These are phyloP conservation scores for Drosophila putrida DNA, from an alignment of 2,888 invertebrate genomes.

Conservation along the genomic window DNA sequence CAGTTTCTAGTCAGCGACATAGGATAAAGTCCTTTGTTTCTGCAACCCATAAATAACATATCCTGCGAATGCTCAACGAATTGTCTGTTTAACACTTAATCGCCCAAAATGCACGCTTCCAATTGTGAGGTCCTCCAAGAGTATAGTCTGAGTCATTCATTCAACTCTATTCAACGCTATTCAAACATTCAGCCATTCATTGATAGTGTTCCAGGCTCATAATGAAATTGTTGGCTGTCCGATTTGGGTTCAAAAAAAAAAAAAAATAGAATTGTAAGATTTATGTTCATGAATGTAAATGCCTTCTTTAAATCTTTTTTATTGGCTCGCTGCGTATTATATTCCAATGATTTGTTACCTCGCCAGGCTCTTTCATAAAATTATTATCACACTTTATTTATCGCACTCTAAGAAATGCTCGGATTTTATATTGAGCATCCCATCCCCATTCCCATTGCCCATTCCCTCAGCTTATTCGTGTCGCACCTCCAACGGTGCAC, in stretches of 20 bases:
- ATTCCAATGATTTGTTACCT: slow-evolving; percentile 73
- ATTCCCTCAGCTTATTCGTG: slow-evolving; percentile 1
- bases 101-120: slow-evolving; percentile 57
- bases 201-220: slow-evolving; percentile 50
- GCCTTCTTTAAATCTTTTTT: slow-evolving; percentile 74
- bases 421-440: slow-evolving; percentile 31
- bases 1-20: slow-evolving; percentile 1
- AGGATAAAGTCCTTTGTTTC: slow-evolving; percentile 38
- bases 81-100: slow-evolving; percentile 69
- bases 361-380: slow-evolving; percentile 68
- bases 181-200: slow-evolving; percentile 46
- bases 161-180: slow-evolving; percentile 34
- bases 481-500: slow-evolving; percentile 37
- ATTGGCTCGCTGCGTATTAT: slow-evolving; percentile 62
- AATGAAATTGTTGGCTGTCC: slow-evolving; percentile 72
- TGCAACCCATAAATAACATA: slow-evolving; percentile 58
- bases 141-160: slow-evolving; percentile 44
- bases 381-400: slow-evolving; percentile 81
- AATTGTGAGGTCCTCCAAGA: slow-evolving; percentile 74
- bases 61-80: slow-evolving; percentile 51
- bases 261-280: slow-evolving; percentile 63
- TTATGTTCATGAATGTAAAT: slow-evolving; percentile 79
- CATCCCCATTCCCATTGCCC: neutral
- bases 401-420: slow-evolving; percentile 34
- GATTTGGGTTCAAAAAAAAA: slow-evolving; percentile 33